These are phyloP conservation scores for Mythimna vitellina DNA, from an alignment of 2,888 invertebrate genomes.

Conservation along the genomic window DNA sequence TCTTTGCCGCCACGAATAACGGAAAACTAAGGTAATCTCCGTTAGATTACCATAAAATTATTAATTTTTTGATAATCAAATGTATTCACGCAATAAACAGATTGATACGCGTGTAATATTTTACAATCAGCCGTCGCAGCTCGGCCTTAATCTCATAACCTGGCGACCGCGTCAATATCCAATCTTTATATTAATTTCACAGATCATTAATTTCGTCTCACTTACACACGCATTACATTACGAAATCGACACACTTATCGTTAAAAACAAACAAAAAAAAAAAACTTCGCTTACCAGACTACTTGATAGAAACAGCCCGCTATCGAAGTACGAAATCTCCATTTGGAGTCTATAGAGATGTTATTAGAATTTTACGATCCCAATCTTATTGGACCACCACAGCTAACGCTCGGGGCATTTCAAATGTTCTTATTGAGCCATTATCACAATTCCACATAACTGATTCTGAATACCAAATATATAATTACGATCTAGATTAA, in stretches of 20 bases:
- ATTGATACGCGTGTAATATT: constrained; percentile 32
- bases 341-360: constrained; percentile 67
- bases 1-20: constrained; percentile 13
- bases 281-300: constrained; percentile 31
- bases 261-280: constrained; percentile 62
- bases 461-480: constrained; percentile 74
- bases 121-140: constrained; percentile 33
- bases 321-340: constrained; percentile 71
- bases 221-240: constrained; percentile 44
- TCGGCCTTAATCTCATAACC: constrained; percentile 51
- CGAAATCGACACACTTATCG: constrained; percentile 57
- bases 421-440: constrained; percentile 79
- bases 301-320: constrained; percentile 59
- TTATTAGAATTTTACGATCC: constrained; percentile 75
- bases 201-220: constrained; percentile 56
- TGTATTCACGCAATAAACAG: constrained; percentile 18
- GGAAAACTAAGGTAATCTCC: constrained; percentile 6
- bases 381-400: constrained; percentile 75
- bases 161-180: constrained; percentile 34
- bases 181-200: constrained; percentile 58
- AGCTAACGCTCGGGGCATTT: constrained; percentile 71
- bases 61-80: constrained; percentile 17
- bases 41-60: constrained; percentile 33
- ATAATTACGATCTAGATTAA: constrained; percentile 73
- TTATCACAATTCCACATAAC: constrained; percentile 79